phyloP scores from a whole-genome alignment of 1,140 invertebrate genomes.

The Calycopis cecrops region DNA sequence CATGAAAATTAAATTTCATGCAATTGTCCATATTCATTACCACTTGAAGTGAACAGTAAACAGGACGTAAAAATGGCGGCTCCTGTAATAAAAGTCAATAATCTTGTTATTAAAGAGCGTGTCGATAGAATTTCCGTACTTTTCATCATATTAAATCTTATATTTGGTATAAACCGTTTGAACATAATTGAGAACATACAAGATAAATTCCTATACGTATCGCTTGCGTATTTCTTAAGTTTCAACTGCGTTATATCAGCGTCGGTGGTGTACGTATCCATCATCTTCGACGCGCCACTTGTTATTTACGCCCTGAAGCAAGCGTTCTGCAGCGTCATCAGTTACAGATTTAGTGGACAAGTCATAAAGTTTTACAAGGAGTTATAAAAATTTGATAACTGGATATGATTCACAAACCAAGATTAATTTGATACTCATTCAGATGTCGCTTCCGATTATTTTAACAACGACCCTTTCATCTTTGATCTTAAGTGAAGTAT shows the following conservation, averaged over 20 bases:
- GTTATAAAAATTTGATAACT: conserved; percentile 5
- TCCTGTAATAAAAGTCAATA: neutral
- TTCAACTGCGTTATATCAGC: neutral
- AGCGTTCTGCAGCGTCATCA: neutral
- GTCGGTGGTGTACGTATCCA: neutral
- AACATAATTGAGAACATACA: neutral
- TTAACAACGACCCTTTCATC: neutral
- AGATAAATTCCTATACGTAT: neutral
- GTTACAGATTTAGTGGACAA: neutral
- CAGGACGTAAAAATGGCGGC: too few species aligned
- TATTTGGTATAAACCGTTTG: too few species aligned
- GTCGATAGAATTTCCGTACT: conserved; percentile 13
- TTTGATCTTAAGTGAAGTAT: too few species aligned
- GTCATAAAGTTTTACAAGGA: conserved; percentile 12
- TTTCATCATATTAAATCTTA: conserved; percentile 2
- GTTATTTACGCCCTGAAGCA: neutral
- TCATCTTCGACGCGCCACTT: neutral
- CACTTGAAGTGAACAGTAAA: neutral
- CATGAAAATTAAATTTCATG: conserved; percentile 1
- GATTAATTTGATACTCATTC: neutral
- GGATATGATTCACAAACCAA: neutral
- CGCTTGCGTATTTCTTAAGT: neutral
- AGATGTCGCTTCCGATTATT: neutral
- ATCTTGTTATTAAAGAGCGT: neutral
- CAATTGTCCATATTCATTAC: neutral